phyloP scores from a whole-genome alignment of 2,888 invertebrate species.

The Chydorus sphaericus region DNA sequence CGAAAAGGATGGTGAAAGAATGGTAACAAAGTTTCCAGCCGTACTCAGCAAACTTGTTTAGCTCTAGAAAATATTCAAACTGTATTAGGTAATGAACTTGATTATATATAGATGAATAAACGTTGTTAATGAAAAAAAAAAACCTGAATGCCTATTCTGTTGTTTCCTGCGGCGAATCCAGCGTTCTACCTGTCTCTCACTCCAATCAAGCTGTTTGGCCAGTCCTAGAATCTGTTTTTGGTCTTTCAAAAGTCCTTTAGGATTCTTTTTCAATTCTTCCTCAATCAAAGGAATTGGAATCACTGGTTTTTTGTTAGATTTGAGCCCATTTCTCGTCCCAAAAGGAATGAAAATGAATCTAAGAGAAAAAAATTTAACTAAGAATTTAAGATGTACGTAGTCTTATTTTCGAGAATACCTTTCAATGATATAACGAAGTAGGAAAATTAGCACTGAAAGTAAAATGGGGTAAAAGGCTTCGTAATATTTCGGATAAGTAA shows the following conservation, averaged over 20 bases:
- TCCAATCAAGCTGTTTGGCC: constrained; percentile 68
- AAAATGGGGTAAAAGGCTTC: constrained; percentile 59
- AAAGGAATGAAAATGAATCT: constrained; percentile 18
- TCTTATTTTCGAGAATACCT: constrained; percentile 48
- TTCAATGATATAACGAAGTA: constrained; percentile 61
- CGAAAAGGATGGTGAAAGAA: constrained; percentile 61
- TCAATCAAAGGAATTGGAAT: constrained; percentile 17
- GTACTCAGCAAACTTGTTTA: constrained; percentile 83
- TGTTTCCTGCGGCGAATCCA: constrained; percentile 74
- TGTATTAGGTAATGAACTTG: too few relatives aligned
- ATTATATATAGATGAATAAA: too few relatives aligned
- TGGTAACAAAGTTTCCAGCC: constrained; percentile 83
- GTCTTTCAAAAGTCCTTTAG: constrained; percentile 50
- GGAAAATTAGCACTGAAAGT: constrained; percentile 59
- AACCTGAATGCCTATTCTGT: constrained; percentile 80
- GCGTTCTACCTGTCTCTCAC: constrained; percentile 72
- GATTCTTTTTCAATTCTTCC: constrained; percentile 14
- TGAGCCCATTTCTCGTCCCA: constrained; percentile 10
- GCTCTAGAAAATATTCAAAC: too few relatives aligned
- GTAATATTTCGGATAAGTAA: constrained; percentile 54
- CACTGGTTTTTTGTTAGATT: constrained; percentile 7
- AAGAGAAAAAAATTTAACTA: too few relatives aligned
- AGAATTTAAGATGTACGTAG: background rate
- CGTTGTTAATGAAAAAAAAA: constrained; percentile 69
- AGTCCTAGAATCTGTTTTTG: constrained; percentile 59